Evolutionary conservation across 2,797 vertebrate species (phyloP), one percentile per base, ranked within the genome.

Genomic region (Distichodus sexfasciatus): DNA sequence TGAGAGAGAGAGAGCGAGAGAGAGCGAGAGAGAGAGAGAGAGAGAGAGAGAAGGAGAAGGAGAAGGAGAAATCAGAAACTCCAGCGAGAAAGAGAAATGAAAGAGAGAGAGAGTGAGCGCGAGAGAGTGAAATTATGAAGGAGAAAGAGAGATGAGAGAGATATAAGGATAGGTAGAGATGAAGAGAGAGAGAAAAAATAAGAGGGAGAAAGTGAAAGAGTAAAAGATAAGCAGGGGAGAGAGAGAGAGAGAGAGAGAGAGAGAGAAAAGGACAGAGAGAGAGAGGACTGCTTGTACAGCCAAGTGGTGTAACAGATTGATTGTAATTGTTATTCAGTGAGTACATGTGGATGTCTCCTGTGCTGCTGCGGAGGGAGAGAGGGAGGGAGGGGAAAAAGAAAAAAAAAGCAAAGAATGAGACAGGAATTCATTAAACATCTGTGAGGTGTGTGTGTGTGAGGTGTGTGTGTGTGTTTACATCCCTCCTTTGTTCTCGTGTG

Each of bases 341-440:
- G 44, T 43, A 31, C 46, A 44, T 53, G 9, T 35, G 38, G 26
- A 19, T 53, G 48, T 23, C 44, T 29, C 51, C 33, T 26, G 53
- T 31, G 50, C 21, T 11, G 23, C 31, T n/a, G 15, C 8, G 26
- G 28, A 29, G 69, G 9, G 40, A 15, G 28, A 19, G 21, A 15
- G 19, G 36, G 47, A 19, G 29, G 23, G 4, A 31, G 31, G 24
- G 41, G n/a, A n/a, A n/a, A n/a, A n/a, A n/a, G n/a, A n/a, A n/a
- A n/a, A n/a, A n/a, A n/a, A n/a, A n/a, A 38, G 59, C 41, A 4
- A 14, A 17, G 15, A 36, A 26, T 6, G 15, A 12, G 31, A 28
- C 33, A 51, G n/a, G 36, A 59, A 62, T 62, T 47, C 59, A 62
- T 47, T 46, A 62, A 62, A 47, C 59, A 47, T 47, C 29, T 62